Conservation (phyloP, 92 coral and sea anemone genomes). For the Epizoanthus stellaris region DNA sequence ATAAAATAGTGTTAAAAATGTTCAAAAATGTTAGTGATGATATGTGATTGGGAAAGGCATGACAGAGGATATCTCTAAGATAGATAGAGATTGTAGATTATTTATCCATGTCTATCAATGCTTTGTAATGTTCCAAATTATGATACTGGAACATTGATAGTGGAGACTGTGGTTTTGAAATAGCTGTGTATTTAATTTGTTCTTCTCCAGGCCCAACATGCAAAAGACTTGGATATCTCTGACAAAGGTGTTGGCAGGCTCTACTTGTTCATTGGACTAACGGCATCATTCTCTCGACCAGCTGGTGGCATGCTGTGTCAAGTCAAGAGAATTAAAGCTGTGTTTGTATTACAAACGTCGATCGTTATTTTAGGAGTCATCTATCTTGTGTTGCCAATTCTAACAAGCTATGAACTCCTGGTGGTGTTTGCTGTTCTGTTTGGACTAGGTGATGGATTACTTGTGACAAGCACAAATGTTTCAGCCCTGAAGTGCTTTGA, state of each 20-base stretch:
- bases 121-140: no score
- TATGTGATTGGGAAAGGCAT: no score
- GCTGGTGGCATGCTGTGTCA: conserved; percentile 16
- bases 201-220: conserved; percentile 30
- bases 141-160: no score
- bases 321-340: conserved; percentile 26
- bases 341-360: conserved; percentile 19
- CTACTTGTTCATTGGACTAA: conserved; percentile 15
- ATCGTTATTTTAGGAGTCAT: conserved; percentile 1
- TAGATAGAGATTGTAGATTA: no score
- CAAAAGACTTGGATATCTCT: conserved; percentile 7
- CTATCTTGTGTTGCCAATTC: not conserved
- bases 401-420: conserved; percentile 13
- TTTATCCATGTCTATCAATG: no score
- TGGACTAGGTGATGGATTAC: conserved; percentile 23
- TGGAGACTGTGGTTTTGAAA: not conserved
- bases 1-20: no score
- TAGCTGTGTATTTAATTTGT: no score
- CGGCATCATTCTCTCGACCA: conserved; percentile 20
- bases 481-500: conserved; percentile 1
- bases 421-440: conserved; percentile 9
- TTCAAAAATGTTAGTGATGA: no score
- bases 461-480: conserved; percentile 18
- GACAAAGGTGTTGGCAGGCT: conserved; percentile 9
- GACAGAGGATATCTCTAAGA: no score